phyloP scores from a whole-genome alignment of 2,888 invertebrate species.

The Himalopsyche kuldschensis region DNA sequence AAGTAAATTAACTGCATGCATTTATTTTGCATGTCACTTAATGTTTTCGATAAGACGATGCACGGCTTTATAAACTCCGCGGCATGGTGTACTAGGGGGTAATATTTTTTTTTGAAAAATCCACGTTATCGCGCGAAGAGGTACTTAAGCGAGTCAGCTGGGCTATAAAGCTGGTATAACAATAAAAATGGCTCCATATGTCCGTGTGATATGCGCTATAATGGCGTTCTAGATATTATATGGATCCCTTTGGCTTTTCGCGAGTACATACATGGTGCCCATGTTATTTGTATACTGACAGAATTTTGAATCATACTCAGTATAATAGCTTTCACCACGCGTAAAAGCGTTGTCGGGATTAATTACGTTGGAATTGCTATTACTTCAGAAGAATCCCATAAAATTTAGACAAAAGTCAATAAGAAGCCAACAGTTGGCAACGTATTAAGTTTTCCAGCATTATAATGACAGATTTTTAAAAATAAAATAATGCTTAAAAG shows the following conservation, averaged over 20 bases:
- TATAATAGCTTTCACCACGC: too few species aligned
- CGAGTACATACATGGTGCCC: not conserved
- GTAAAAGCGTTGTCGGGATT: too few species aligned
- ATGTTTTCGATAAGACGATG: not conserved
- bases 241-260: not conserved
- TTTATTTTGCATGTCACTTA: too few species aligned
- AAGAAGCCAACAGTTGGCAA: too few species aligned
- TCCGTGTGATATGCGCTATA: not conserved
- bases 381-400: too few species aligned
- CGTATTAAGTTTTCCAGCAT: too few species aligned
- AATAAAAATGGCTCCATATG: constrained; percentile 15
- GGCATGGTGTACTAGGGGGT: not conserved
- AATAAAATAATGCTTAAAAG: too few species aligned
- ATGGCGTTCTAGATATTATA: not conserved
- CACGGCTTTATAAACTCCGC: not conserved
- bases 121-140: not conserved
- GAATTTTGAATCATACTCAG: not conserved
- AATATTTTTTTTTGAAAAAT: constrained; percentile 5
- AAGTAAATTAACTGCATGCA: too few species aligned
- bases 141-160: constrained; percentile 10
- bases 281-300: not conserved
- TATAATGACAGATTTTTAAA: too few species aligned
- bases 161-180: constrained; percentile 14
- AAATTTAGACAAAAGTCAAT: too few species aligned
- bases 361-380: too few species aligned